Percentiles rank a stretch among this genome's conserved stretches.
Conservation (phyloP, 2,113 vertebrate species). For the Hippocampus guttulatus region DNA sequence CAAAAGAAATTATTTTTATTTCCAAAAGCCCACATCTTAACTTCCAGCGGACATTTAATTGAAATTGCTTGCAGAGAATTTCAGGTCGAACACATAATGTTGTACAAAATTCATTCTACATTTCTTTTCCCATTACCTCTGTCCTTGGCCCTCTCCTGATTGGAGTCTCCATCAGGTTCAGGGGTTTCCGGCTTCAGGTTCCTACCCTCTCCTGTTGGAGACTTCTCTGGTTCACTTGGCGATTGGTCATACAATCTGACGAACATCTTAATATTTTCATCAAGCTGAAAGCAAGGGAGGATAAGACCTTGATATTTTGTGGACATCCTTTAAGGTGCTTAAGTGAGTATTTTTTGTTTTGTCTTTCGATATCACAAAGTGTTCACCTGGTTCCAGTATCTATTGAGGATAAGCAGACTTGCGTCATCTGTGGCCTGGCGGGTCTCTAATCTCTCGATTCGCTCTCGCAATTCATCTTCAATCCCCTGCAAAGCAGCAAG, state of each 20-base stretch:
- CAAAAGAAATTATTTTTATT: no score
- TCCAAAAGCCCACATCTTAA: no score
- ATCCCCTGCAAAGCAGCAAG: constrained; percentile 75
- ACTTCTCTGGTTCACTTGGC: constrained; percentile 79
- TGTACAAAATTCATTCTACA: neutral
- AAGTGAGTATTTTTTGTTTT: neutral
- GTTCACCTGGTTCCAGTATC: constrained; percentile 94
- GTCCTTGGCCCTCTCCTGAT: constrained; percentile 83
- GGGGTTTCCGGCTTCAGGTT: constrained; percentile 79
- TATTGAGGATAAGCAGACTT: constrained; percentile 90
- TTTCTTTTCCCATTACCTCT: constrained; percentile 50
- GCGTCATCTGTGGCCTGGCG: constrained; percentile 94
- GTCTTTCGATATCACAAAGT: neutral
- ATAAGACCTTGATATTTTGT: neutral
- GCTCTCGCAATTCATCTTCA: constrained; percentile 91
- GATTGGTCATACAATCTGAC: constrained; percentile 82
- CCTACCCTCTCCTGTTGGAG: constrained; percentile 70
- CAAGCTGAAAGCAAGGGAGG: constrained; percentile 74
- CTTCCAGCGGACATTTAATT: no score
- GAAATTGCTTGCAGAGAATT: no score
- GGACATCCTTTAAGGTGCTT: neutral
- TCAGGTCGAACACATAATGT: neutral
- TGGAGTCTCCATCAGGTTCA: constrained; percentile 92
- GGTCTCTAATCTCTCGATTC: constrained; percentile 89
- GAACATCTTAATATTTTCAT: constrained; percentile 87